phyloP scores from a whole-genome alignment of 1,140 invertebrate species.

The Drosophila sp. region DNA sequence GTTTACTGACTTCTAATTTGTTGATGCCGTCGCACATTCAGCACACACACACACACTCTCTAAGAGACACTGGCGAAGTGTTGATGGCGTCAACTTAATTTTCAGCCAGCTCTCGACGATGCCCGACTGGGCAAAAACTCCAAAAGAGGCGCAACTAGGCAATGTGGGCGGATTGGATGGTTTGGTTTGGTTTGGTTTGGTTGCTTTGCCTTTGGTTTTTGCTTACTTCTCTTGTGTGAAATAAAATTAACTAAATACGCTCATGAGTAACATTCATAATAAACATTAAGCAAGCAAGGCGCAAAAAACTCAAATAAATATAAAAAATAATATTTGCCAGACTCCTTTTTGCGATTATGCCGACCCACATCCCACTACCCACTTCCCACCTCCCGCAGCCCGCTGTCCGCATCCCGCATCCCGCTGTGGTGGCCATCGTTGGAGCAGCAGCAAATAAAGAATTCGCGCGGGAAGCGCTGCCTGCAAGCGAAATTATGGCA shows the following conservation, averaged over 20 bases:
- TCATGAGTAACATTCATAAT: conserved; percentile 85
- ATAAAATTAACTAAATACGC: conserved; percentile 85
- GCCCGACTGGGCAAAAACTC: conserved; percentile 59
- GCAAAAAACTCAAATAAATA: conserved; percentile 74
- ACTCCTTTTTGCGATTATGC: conserved; percentile 80
- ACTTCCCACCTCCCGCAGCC: no score
- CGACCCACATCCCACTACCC: conserved; percentile 19
- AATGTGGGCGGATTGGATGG: conserved; percentile 17
- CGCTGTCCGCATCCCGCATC: no score
- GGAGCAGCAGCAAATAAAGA: conserved; percentile 43
- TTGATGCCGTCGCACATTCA: conserved; percentile 42
- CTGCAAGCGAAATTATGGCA: conserved; percentile 76
- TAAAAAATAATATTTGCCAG: conserved; percentile 84
- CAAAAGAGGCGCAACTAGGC: conserved; percentile 52
- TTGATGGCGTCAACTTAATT: conserved; percentile 81
- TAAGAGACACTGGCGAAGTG: conserved; percentile 64
- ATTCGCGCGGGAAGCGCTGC: conserved; percentile 50
- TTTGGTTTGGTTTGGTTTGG: conserved; percentile 13
- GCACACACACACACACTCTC: conserved; percentile 2
- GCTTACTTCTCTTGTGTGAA: conserved; percentile 81
- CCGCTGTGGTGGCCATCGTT: conserved; percentile 56
- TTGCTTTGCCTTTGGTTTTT: conserved; percentile 26
- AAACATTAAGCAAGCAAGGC: conserved; percentile 80
- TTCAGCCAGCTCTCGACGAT: conserved; percentile 61
- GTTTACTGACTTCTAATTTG: conserved; percentile 80